Percentiles rank a stretch among this genome's conserved stretches.
Conservation (phyloP, 2,797 vertebrate genomes). For the Eulemur albifrons region DNA sequence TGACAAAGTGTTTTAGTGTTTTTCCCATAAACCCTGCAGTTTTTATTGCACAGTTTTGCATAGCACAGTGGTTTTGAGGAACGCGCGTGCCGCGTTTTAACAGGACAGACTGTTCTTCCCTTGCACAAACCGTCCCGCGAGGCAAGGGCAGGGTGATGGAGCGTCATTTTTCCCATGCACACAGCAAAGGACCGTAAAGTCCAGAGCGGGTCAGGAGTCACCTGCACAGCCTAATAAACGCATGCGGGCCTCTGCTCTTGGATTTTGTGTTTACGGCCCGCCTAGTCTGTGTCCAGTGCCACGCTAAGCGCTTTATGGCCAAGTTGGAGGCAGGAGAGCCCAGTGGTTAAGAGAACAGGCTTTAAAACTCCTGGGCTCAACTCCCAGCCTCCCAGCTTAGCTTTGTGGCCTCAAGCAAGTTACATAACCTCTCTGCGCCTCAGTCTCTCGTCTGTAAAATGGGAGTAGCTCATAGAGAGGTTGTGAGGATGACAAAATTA, state of each 20-base stretch:
- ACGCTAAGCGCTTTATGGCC: not conserved
- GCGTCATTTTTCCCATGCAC: rapidly evolving
- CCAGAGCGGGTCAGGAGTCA: not conserved
- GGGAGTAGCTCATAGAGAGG: not conserved
- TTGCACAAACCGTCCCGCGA: rapidly evolving
- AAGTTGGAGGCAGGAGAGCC: no score
- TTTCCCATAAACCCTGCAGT: not conserved
- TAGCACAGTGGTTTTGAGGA: rapidly evolving
- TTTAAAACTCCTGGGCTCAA: not conserved
- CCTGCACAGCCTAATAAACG: rapidly evolving
- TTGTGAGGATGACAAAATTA: not conserved
- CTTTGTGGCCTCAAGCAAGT: not conserved
- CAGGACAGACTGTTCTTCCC: not conserved
- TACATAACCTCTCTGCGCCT: rapidly evolving
- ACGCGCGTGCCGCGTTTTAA: rapidly evolving
- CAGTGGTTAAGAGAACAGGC: not conserved
- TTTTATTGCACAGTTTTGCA: rapidly evolving
- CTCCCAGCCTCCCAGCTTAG: not conserved
- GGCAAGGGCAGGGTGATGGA: not conserved
- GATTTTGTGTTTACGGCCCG: rapidly evolving
- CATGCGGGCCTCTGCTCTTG: rapidly evolving
- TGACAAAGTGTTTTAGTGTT: not conserved
- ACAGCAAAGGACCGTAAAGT: rapidly evolving
- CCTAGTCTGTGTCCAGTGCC: rapidly evolving
- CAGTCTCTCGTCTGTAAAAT: not conserved